Conservation (phyloP, 1,140 invertebrate genomes). For the Sycophaga agraensis region DNA sequence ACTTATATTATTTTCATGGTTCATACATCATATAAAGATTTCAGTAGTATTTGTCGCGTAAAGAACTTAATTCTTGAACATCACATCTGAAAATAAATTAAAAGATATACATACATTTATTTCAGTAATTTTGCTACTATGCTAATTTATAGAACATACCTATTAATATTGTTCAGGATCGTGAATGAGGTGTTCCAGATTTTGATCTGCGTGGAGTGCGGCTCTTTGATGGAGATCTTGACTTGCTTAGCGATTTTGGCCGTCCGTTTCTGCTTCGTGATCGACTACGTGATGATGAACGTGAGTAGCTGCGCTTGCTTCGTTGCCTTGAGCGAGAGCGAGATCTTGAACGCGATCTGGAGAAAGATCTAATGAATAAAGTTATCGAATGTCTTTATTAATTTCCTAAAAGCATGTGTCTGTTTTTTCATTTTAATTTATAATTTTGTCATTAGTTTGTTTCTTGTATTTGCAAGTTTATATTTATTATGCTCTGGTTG, state of each 20-base stretch:
- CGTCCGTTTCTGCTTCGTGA: conserved; percentile 47
- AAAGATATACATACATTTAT: too few species aligned
- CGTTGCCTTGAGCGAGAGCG: conserved; percentile 56
- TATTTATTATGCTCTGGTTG: too few species aligned
- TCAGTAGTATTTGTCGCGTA: conserved; percentile 5
- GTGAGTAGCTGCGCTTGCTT: conserved; percentile 48
- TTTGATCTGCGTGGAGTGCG: conserved; percentile 53
- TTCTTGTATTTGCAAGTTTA: too few species aligned
- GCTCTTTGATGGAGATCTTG: conserved; percentile 58
- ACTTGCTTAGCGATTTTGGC: conserved; percentile 57
- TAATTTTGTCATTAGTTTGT: too few species aligned
- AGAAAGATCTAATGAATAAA: conserved; percentile 45
- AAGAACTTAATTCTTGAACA: conserved; percentile 13
- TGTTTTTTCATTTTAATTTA: too few species aligned
- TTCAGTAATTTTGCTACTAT: too few species aligned
- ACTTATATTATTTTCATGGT: conserved; percentile 4
- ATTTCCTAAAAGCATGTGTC: conserved; percentile 26
- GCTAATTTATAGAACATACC: background rate
- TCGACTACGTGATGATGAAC: conserved; percentile 58
- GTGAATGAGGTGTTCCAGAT: conserved; percentile 41
- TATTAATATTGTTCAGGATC: conserved; percentile 1
- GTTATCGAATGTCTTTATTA: too few species aligned
- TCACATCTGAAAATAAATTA: conserved; percentile 4
- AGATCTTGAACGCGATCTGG: conserved; percentile 56
- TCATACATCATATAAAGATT: background rate